Evolutionary conservation across 1,140 invertebrate genomes (phyloP).

Genomic region (Atta texana): DNA sequence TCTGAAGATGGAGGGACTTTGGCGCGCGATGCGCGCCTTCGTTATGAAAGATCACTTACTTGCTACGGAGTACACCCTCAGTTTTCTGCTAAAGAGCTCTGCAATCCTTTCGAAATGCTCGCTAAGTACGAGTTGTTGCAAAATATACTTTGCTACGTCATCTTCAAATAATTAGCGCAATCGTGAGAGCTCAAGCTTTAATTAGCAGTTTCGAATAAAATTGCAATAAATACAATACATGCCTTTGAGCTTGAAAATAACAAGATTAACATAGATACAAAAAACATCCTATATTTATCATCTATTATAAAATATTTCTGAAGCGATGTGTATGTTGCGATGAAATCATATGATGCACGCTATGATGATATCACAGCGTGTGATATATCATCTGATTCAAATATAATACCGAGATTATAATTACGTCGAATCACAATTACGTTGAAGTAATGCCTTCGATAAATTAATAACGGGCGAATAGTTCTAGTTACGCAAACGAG

Average conservation of each 20-base stretch:
- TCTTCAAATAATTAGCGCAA: conserved; percentile 38
- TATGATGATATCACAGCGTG: no score
- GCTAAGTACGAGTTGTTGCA: conserved; percentile 2
- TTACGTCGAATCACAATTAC: conserved; percentile 62
- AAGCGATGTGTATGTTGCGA: not conserved
- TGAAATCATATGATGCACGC: not conserved
- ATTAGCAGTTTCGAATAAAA: conserved; percentile 19
- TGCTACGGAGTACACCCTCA: conserved; percentile 52
- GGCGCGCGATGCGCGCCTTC: conserved; percentile 64
- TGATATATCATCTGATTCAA: not conserved
- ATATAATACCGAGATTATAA: conserved; percentile 19
- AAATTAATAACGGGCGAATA: conserved; percentile 67
- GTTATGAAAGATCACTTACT: conserved; percentile 67
- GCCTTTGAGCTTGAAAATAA: conserved; percentile 2
- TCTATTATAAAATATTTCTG: not conserved
- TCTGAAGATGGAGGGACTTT: conserved; percentile 73
- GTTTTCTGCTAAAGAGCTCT: conserved; percentile 40
- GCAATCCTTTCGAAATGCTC: conserved; percentile 32
- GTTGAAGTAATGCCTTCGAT: conserved; percentile 41
- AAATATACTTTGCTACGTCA: conserved; percentile 25
- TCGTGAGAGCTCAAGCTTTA: conserved; percentile 8
- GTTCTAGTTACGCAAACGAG: conserved; percentile 68
- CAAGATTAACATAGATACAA: not conserved
- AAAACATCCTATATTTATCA: not conserved
- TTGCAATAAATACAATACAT: not conserved